phyloP scores from a whole-genome alignment of 2,888 invertebrate genomes.

The Incurvaria masculella region DNA sequence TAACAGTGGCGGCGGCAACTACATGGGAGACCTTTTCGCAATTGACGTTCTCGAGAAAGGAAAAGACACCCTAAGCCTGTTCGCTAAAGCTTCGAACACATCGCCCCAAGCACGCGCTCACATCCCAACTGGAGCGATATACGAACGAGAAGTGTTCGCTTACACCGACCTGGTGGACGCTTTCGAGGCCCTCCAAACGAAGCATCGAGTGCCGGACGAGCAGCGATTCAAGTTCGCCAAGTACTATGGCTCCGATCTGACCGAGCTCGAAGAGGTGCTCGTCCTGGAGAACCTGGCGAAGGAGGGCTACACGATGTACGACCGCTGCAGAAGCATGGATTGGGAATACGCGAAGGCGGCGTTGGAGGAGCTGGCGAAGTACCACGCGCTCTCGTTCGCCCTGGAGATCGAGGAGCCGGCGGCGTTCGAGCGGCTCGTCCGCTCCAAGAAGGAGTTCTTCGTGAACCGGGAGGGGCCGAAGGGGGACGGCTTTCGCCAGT shows the following conservation, averaged over 20 bases:
- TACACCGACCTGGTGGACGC: background rate
- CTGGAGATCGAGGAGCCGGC: conserved; percentile 13
- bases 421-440: background rate
- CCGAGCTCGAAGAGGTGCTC: background rate
- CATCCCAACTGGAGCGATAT: background rate
- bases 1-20: conserved; percentile 28
- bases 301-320: conserved; percentile 25
- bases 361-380: conserved; percentile 29
- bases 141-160: background rate
- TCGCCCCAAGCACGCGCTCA: background rate
- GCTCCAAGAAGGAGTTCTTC: background rate
- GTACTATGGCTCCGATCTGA: background rate
- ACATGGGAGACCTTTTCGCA: conserved; percentile 15
- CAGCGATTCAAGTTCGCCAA: background rate
- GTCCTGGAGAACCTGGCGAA: conserved; percentile 4
- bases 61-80: background rate
- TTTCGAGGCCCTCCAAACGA: background rate
- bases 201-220: background rate
- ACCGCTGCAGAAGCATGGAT: conserved; percentile 28
- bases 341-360: conserved; percentile 30
- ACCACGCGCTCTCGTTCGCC: conserved; percentile 35
- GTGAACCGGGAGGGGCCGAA: background rate
- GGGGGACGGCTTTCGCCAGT: background rate
- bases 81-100: background rate
- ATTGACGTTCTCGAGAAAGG: background rate